Conservation (phyloP, 2,113 vertebrate genomes). For the Apus apus region DNA sequence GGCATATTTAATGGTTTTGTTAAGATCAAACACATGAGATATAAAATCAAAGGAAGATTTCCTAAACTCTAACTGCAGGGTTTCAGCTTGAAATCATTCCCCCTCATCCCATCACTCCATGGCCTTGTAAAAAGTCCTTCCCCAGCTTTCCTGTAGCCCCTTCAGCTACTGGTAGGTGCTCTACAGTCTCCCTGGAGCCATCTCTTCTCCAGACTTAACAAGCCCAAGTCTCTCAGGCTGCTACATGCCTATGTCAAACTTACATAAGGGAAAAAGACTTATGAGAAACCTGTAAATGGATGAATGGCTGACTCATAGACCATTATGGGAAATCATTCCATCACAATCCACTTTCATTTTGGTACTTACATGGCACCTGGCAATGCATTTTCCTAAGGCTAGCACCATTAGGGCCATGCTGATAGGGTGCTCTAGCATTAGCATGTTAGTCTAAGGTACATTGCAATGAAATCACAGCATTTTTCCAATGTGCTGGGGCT, state of each 20-base stretch:
- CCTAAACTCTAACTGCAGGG: background rate
- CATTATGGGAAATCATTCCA: background rate
- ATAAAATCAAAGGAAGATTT: background rate
- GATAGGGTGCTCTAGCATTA: background rate
- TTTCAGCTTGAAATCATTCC: no score
- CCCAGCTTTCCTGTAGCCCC: no score
- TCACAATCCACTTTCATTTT: background rate
- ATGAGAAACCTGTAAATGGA: background rate
- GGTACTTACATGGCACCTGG: background rate
- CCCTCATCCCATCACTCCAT: no score
- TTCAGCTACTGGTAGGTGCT: no score
- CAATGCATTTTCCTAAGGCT: background rate
- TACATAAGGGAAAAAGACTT: background rate
- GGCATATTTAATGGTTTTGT: background rate
- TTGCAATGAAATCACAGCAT: background rate
- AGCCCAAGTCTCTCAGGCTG: no score
- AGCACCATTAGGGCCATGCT: background rate
- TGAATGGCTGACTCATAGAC: background rate
- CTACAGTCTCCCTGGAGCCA: no score
- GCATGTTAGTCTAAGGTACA: background rate
- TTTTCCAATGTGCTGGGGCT: background rate
- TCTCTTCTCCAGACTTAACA: no score
- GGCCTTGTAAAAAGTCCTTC: no score
- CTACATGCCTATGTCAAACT: no score
- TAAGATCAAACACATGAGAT: background rate